Percentiles rank a stretch among this genome's conserved stretches.
Evolutionary conservation across 1,140 invertebrate species (phyloP).

Genomic region (Pemphigus obesinymphae): DNA sequence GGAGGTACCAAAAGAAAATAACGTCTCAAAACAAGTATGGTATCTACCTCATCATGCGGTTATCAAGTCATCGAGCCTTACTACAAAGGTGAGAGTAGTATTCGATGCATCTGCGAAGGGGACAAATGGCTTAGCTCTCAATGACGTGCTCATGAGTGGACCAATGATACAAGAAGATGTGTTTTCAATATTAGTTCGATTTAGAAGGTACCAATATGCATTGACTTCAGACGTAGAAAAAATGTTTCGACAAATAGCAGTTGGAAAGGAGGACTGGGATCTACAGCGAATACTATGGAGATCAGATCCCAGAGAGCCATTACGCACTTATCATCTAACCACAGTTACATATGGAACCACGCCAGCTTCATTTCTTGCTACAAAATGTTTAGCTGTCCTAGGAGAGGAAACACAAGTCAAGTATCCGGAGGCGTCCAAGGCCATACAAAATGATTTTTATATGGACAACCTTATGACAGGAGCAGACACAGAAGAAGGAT

Average conservation of each 20-base stretch:
- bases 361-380: background rate
- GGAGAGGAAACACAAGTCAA: background rate
- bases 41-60: too few relatives aligned
- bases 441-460: background rate
- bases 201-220: background rate
- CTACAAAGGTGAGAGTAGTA: too few relatives aligned
- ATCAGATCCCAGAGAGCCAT: background rate
- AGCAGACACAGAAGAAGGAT: background rate
- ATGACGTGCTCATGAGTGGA: conserved; percentile 3
- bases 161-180: background rate
- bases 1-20: too few relatives aligned
- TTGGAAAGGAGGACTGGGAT: background rate
- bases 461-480: background rate
- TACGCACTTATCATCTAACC: background rate
- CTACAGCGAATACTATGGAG: background rate
- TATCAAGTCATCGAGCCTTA: too few relatives aligned
- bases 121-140: background rate
- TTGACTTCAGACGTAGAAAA: background rate
- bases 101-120: too few relatives aligned
- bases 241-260: background rate
- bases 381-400: background rate
- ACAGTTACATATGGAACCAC: too few relatives aligned
- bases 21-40: too few relatives aligned
- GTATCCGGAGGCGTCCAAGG: background rate
- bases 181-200: background rate